These are phyloP conservation scores for Brachionus sp. DNA, from an alignment of 1,140 invertebrate genomes.

Conservation along the genomic window DNA sequence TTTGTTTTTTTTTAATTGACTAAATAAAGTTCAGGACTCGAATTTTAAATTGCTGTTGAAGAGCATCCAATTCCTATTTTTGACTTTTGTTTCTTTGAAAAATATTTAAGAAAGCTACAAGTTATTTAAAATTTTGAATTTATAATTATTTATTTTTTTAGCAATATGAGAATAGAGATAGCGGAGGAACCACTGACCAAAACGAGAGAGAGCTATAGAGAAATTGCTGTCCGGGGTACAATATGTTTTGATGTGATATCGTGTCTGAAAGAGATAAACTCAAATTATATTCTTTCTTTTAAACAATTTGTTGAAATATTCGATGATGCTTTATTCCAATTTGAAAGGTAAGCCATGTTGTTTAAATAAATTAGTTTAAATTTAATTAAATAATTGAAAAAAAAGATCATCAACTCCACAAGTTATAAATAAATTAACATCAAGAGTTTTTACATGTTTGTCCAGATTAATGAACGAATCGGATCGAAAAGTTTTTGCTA, in stretches of 20 bases:
- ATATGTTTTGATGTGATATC: constrained; percentile 57
- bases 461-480: constrained; percentile 25
- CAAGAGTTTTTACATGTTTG: background rate
- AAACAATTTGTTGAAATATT: constrained; percentile 53
- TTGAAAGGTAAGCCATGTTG: constrained; percentile 55
- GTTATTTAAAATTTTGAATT: background rate
- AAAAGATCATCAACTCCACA: constrained; percentile 20
- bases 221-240: constrained; percentile 54
- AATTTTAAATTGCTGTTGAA: too few relatives aligned
- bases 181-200: constrained; percentile 51
- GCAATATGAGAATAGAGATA: constrained; percentile 21
- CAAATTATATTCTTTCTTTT: constrained; percentile 55
- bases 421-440: constrained; percentile 37
- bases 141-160: background rate
- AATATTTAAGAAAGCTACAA: background rate
- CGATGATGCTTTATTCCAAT: constrained; percentile 55
- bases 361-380: too few relatives aligned
- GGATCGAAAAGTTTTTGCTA: constrained; percentile 30
- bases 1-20: too few relatives aligned
- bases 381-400: too few relatives aligned
- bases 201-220: constrained; percentile 53
- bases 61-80: too few relatives aligned
- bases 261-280: constrained; percentile 56
- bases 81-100: too few relatives aligned
- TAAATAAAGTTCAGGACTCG: too few relatives aligned